A percentile compares a stretch with the other conserved stretches of the same genome.
Conservation (phyloP, 1,140 invertebrate genomes). For the Penaeus vannamei region DNA sequence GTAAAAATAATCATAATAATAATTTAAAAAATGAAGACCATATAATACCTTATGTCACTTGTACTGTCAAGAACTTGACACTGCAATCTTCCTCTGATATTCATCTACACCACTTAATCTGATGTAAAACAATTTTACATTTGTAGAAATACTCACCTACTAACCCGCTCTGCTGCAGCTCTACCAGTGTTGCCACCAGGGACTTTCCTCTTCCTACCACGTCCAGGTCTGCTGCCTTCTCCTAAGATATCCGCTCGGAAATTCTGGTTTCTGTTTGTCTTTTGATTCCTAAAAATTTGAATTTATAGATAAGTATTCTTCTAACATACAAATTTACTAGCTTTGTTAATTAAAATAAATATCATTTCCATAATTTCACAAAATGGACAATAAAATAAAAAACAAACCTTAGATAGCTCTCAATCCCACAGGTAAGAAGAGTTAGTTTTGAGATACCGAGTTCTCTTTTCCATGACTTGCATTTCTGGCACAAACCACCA, state of each 20-base stretch:
- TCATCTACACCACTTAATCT: background rate
- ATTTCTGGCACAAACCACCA: constrained; percentile 9
- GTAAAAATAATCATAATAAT: no score
- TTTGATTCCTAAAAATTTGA: background rate
- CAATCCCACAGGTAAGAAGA: constrained; percentile 23
- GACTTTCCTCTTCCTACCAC: background rate
- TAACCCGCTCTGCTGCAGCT: no score
- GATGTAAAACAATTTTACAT: background rate
- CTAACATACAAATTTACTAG: no score
- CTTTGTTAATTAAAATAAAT: no score
- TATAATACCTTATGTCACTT: no score
- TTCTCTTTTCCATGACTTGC: constrained; percentile 18
- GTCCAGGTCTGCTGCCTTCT: background rate
- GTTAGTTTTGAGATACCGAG: constrained; percentile 10
- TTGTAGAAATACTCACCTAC: no score
- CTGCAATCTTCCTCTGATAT: no score
- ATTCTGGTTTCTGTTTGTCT: background rate
- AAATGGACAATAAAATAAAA: background rate
- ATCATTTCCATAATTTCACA: no score
- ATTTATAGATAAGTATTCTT: no score
- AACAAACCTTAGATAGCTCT: constrained; percentile 10
- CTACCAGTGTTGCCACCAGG: background rate
- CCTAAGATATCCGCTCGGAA: background rate
- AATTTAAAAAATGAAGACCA: no score
- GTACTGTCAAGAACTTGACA: background rate